Evolutionary conservation across 1,140 invertebrate species (phyloP).

Genomic region (Diorhabda carinulata): DNA sequence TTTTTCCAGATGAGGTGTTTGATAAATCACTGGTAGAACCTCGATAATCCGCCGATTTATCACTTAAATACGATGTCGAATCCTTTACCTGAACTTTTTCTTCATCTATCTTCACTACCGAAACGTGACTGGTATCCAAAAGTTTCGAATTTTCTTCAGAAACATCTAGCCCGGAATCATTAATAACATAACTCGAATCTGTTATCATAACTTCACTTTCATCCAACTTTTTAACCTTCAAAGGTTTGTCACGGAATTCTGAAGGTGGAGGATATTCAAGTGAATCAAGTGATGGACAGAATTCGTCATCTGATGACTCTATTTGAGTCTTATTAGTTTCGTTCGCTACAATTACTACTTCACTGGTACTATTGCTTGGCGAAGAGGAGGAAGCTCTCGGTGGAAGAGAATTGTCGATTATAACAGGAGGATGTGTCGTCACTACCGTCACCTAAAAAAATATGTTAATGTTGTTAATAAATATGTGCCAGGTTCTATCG

Average conservation of each 20-base stretch:
- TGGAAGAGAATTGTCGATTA: constrained; percentile 54
- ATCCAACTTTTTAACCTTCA: constrained; percentile 59
- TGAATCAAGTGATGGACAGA: constrained; percentile 66
- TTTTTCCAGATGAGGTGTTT: constrained; percentile 39
- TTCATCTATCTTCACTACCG: constrained; percentile 83
- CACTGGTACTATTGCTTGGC: constrained; percentile 48
- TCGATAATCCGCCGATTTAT: constrained; percentile 41
- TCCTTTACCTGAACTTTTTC: constrained; percentile 58
- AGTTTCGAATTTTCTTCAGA: constrained; percentile 42
- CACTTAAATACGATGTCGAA: constrained; percentile 51
- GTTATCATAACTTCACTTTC: constrained; percentile 77
- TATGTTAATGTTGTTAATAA: neutral
- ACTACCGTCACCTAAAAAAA: constrained; percentile 63
- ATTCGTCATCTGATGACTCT: constrained; percentile 69
- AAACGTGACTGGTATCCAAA: constrained; percentile 77
- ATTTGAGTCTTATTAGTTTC: constrained; percentile 65
- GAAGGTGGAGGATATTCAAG: constrained; percentile 61
- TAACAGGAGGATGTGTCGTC: constrained; percentile 74
- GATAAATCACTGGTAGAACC: constrained; percentile 48
- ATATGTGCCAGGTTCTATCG: too few relatives aligned
- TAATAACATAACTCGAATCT: constrained; percentile 59
- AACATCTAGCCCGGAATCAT: constrained; percentile 57
- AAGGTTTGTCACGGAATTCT: constrained; percentile 47
- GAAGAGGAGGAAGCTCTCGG: constrained; percentile 45
- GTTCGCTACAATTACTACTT: constrained; percentile 75